Evolutionary conservation across 2,888 invertebrate genomes (phyloP), one percentile per base, ranked within the genome.

Genomic region (Leptinotarsa haldemani): DNA sequence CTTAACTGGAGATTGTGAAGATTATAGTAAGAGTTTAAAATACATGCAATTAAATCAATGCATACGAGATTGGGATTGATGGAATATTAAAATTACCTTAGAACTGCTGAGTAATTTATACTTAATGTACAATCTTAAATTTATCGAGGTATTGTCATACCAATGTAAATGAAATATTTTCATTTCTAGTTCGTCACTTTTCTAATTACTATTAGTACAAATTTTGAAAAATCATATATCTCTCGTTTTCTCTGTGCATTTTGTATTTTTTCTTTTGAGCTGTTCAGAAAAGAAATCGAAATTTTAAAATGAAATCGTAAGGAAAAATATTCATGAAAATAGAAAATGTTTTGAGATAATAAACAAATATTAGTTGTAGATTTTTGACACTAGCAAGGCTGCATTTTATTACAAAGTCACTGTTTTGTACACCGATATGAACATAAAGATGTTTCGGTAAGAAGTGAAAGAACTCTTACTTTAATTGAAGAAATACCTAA

Each of bases 61-160:
- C 9, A n/a, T 40, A n/a, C 40, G 3, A n/a, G 30, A 61, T 7
- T 40, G 16, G 12, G 18, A 56, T 30, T 16, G 5, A 61, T 61
- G 30, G 15, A 61, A 30, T 61, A 61, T 61, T 30, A 61, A 30
- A 30, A n/a, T 16, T 30, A 50, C 50, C 15, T 50, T 5, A 40
- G 40, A 13, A n/a, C n/a, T 50, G 5, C 50, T 16, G 5, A 16
- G n/a, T 50, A 30, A n/a, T 15, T 20, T 7, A 56, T 70, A 18
- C 30, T 69, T 25, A 66, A 67, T 67, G 70, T 65, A 74, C 70
- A 74, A 67, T 67, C 63, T 74, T 74, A 71, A 61, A 67, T 47
- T 67, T 74, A 72, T 15, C 50, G 66, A 73, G 79, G 75, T 78
- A 78, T 77, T 79, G 75, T 78, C 79, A 74, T 76, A 79, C 76